Base-by-base conservation (phyloP, 2,113 vertebrate genomes). In the Polypterus bichir region DNA sequence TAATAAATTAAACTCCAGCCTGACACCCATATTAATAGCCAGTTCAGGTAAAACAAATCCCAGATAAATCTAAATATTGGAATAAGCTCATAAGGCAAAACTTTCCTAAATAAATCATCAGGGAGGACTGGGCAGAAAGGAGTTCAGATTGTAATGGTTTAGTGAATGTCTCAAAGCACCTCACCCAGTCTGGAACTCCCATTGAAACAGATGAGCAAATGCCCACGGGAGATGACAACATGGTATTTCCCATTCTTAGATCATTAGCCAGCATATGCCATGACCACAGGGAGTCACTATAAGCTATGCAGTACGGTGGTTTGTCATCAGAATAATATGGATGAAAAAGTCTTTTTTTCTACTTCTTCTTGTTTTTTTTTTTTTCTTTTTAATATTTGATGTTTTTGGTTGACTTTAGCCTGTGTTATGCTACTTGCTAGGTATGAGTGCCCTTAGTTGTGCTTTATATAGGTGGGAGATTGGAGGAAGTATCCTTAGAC, bases 231-330 rank as follows among this genome's bases (percentile, higher is more conserved):
- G 72, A 86, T 86, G 86, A 85, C 85, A 87, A 81, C 88, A 80
- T 83, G 85, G 85, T 83, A 83, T 86, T 85, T 86, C 86, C 87
- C 82, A 78, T 87, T 80, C 82, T 80, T 77, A 88, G 83, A 89
- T 86, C 89, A 91, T 91, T 89, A 89, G 83, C 82, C 84, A 88
- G 86, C 88, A 89, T 88, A 88, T 89, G 88, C 85, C 80, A 85
- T 80, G 84, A 86, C 86, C 81, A 85, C 83, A 65, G 85, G 86
- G 85, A 86, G 86, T 87, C 85, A 84, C 81, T 87, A 76, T 85
- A 82, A 88, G 85, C 86, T 81, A 83, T 81, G 76, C 77, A 82
- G 81, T 85, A 68, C 86, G 82, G 61, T 82, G 81, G 78, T 83
- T 77, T 71, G 78, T 79, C 79, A 80, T 76, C 80, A 70, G 64